A percentile compares a stretch with the other conserved stretches of the same genome.
Conservation (phyloP, 1,140 invertebrate species). For the Eubasilissa regina region DNA sequence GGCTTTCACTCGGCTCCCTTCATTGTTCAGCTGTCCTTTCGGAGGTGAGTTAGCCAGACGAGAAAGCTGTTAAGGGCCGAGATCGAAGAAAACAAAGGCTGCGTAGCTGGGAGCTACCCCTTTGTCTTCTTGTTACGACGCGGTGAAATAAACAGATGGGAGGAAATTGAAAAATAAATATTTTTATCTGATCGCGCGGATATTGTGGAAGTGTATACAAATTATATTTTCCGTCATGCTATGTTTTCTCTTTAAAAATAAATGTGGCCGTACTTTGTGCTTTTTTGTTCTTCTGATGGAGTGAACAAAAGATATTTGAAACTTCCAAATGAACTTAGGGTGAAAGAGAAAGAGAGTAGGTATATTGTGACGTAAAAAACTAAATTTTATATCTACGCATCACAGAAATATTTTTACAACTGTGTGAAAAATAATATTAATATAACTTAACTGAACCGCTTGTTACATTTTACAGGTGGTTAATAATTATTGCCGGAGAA, state of each 20-base stretch:
- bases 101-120: background rate
- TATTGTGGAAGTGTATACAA: background rate
- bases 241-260: background rate
- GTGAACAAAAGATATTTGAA: slow-evolving; percentile 18
- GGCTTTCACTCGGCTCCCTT: background rate
- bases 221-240: background rate
- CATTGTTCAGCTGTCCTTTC: slow-evolving; percentile 2
- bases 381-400: too few relatives aligned
- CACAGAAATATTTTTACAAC: too few relatives aligned
- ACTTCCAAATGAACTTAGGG: background rate
- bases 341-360: background rate
- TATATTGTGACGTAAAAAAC: background rate
- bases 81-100: background rate
- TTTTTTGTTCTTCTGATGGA: background rate
- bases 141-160: background rate
- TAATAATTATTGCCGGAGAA: too few relatives aligned
- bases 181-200: background rate
- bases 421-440: too few relatives aligned
- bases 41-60: background rate
- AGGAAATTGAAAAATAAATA: slow-evolving; percentile 21
- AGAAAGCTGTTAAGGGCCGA: too few relatives aligned
- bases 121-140: background rate
- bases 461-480: too few relatives aligned
- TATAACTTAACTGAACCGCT: too few relatives aligned
- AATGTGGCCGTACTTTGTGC: background rate